phyloP scores from a whole-genome alignment of 1,140 invertebrate genomes.

The Lasioglossum baleicum region DNA sequence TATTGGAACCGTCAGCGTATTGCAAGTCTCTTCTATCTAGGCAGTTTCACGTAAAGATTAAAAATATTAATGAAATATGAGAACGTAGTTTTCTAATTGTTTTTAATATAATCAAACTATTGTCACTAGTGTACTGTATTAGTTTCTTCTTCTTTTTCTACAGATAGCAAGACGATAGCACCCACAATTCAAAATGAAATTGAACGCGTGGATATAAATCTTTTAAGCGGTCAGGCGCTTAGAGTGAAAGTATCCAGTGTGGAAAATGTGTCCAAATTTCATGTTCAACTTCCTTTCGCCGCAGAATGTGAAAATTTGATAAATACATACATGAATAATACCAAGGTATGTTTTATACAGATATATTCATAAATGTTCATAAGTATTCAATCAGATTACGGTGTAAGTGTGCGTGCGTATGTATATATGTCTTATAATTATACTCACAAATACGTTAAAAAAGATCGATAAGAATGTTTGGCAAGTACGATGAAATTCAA shows the following conservation, averaged over 20 bases:
- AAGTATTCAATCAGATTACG: slow-evolving; percentile 3
- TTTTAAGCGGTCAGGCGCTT: slow-evolving; percentile 74
- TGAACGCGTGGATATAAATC: slow-evolving; percentile 68
- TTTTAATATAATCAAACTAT: neutral
- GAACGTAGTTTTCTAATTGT: neutral
- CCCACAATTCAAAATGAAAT: slow-evolving; percentile 24
- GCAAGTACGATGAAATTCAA: neutral
- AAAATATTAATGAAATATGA: neutral
- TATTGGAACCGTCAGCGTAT: too few relatives aligned
- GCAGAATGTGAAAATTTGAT: slow-evolving; percentile 62
- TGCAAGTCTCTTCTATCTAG: too few relatives aligned
- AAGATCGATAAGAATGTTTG: neutral
- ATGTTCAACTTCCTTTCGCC: slow-evolving; percentile 74
- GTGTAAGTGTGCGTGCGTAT: neutral
- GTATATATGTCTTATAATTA: neutral
- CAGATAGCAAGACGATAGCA: slow-evolving; percentile 26
- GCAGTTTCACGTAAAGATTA: too few relatives aligned
- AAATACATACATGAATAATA: slow-evolving; percentile 69
- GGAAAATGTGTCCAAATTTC: slow-evolving; percentile 71
- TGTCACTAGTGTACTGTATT: neutral
- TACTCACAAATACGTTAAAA: neutral
- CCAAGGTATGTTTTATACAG: slow-evolving; percentile 60
- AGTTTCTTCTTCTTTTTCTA: slow-evolving; percentile 21
- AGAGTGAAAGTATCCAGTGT: slow-evolving; percentile 72
- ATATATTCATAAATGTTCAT: slow-evolving; percentile 6